Percentiles rank a stretch among this genome's conserved stretches.
These are phyloP conservation scores for Lates japonicus DNA, from an alignment of 2,797 vertebrate genomes.

Conservation along the genomic window DNA sequence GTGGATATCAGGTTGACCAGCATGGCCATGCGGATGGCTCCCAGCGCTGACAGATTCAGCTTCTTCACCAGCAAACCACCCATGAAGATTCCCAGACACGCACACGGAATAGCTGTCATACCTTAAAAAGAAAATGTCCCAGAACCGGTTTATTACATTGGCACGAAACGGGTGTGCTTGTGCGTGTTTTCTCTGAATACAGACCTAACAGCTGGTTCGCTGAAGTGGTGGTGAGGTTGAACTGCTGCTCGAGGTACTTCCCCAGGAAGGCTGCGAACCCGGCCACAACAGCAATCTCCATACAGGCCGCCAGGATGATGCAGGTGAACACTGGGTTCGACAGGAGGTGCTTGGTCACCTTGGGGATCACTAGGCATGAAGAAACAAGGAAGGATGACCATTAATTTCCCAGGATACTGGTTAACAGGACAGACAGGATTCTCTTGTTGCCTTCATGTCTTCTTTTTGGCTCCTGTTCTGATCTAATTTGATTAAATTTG, in stretches of 20 bases:
- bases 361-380: constrained; percentile 91
- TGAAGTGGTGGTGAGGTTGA: constrained; percentile 97
- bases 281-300: constrained; percentile 98
- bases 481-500: background rate
- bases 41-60: constrained; percentile 95
- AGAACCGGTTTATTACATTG: background rate
- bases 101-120: constrained; percentile 98
- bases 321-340: constrained; percentile 99
- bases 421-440: background rate
- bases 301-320: constrained; percentile 96
- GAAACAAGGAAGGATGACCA: background rate
- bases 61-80: constrained; percentile 98
- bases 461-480: background rate
- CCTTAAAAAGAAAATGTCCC: constrained; percentile 79
- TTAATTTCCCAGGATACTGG: background rate
- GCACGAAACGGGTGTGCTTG: background rate
- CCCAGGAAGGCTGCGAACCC: constrained; percentile 97
- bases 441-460: background rate
- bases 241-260: constrained; percentile 99
- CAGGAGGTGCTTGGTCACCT: constrained; percentile 96
- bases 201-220: constrained; percentile 97
- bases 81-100: constrained; percentile 98
- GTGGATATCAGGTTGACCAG: constrained; percentile 98
- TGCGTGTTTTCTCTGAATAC: constrained; percentile 55
- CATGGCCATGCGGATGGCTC: constrained; percentile 98